Evolutionary conservation across 2,888 invertebrate species (phyloP), one percentile per base, ranked within the genome.

Genomic region (Schrankia costaestrigalis): DNA sequence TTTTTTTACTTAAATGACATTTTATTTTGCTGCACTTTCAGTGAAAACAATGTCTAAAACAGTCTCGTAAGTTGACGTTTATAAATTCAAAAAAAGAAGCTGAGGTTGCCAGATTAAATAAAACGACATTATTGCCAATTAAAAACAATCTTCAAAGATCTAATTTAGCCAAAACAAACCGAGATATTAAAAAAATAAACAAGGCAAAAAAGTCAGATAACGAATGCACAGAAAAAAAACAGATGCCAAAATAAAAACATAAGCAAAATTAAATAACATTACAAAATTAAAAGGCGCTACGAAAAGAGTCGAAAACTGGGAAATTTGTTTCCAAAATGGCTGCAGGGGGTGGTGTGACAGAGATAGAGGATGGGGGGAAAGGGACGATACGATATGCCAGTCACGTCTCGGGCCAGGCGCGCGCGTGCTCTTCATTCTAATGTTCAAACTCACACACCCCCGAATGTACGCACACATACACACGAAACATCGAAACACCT

Each of bases 401-500:
- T 89, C 89, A 89, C 89, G 89, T 87, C 68, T 61, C 76, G 74
- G 80, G 79, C 78, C 72, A 80, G 80, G 82, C 83, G 76, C 79
- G 84, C 80, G 81, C 86, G 87, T 85, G 84, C 78, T 78, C 68
- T 68, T 71, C 85, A 84, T 86, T 72, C 85, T 83, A 84, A 88
- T 85, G 78, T 65, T 57, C 57, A 73, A 75, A 75, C 80, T 69
- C 83, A 81, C 78, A 78, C 75, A 72, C 68, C 67, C 70, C 63
- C 63, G 55, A 50, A 63, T 49, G 29, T 56, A 60, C 75, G 63
- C 77, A 73, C 75, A 76, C 69, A 57, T 29, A 36, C 43, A 45
- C 43, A 41, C 48, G 58, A 67, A 66, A 57, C 63, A 61, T 70
- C 68, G 65, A 66, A 70, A 78, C 81, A 75, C 72, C 69, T 73